A percentile compares a stretch with the other conserved stretches of the same genome.
These are phyloP conservation scores for Pyrgus malvae DNA, from an alignment of 2,888 invertebrate genomes.

Conservation along the genomic window DNA sequence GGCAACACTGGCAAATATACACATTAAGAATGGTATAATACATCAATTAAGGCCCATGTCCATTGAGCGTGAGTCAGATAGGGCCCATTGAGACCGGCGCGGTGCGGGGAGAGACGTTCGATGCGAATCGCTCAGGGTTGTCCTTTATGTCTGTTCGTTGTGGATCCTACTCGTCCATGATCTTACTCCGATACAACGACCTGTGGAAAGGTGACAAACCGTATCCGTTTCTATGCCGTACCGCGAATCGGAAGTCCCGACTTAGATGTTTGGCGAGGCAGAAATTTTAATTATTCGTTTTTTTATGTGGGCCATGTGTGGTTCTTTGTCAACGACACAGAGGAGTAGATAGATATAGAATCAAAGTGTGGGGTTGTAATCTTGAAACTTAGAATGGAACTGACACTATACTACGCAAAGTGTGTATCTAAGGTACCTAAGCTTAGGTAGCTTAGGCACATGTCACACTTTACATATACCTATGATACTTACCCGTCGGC, in stretches of 20 bases:
- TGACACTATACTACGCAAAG: too few species aligned
- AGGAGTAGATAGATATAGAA: too few species aligned
- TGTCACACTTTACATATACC: neutral
- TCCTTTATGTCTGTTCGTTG: conserved; percentile 3
- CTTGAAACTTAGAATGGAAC: too few species aligned
- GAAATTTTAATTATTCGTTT: too few species aligned
- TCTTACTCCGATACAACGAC: neutral
- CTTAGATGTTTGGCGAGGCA: too few species aligned
- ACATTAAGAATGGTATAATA: conserved; percentile 51
- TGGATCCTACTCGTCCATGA: neutral
- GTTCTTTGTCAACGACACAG: too few species aligned
- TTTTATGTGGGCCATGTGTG: too few species aligned
- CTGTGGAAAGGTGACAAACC: neutral
- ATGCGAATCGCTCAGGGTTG: conserved; percentile 51
- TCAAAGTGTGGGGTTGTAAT: too few species aligned
- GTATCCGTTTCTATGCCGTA: too few species aligned
- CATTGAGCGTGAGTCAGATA: conserved; percentile 72
- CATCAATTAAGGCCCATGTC: conserved; percentile 72
- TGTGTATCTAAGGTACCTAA: too few species aligned
- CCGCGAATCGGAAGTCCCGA: too few species aligned
- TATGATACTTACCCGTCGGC: neutral
- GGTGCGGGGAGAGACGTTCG: conserved; percentile 38
- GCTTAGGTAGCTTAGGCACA: too few species aligned
- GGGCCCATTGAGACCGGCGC: conserved; percentile 60
- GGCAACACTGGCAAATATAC: conserved; percentile 46